These are phyloP conservation scores for Gymnosoma rotundatum DNA, from an alignment of 2,888 invertebrate genomes.

Conservation along the genomic window DNA sequence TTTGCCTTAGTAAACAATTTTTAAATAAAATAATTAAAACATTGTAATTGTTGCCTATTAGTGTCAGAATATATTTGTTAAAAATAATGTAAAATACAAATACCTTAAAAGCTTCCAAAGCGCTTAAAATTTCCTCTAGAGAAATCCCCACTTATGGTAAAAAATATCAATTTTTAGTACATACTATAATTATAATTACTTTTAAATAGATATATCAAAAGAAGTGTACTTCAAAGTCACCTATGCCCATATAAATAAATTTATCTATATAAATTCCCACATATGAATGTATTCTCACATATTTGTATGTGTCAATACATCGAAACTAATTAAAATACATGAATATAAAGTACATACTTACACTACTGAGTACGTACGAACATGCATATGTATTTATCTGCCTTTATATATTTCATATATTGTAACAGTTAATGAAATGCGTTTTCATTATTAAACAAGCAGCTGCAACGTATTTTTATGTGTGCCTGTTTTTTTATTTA, in stretches of 20 bases:
- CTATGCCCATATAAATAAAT: neutral
- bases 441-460: constrained; percentile 55
- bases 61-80: too few species aligned
- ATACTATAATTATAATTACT: too few species aligned
- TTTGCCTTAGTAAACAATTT: too few species aligned
- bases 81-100: too few species aligned
- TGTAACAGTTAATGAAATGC: constrained; percentile 53
- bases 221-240: neutral
- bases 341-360: constrained; percentile 1
- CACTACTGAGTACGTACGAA: neutral
- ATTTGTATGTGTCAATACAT: neutral
- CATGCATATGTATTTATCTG: neutral
- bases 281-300: neutral
- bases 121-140: too few species aligned
- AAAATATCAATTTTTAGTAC: too few species aligned
- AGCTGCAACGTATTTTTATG: constrained; percentile 42
- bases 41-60: too few species aligned
- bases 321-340: constrained; percentile 31
- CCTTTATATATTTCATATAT: constrained; percentile 7
- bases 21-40: too few species aligned
- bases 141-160: too few species aligned
- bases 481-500: neutral
- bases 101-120: too few species aligned
- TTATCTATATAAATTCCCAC: neutral
- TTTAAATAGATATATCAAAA: neutral